Conservation (phyloP, 2,888 invertebrate species). For the Panzeria rudis region DNA sequence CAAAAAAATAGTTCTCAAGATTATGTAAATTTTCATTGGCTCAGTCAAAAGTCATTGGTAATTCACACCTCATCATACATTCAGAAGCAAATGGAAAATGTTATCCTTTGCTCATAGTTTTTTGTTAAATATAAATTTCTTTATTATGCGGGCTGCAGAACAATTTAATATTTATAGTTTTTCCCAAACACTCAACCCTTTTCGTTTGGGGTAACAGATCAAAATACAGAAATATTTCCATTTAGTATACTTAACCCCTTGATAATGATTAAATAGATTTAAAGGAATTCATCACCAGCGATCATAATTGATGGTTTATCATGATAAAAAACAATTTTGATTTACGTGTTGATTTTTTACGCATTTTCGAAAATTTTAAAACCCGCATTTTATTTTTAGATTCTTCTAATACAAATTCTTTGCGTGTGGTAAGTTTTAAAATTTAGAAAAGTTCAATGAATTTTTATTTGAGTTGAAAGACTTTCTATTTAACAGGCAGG, state of each 20-base stretch:
- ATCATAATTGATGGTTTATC: slow-evolving; percentile 62
- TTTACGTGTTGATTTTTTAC: slow-evolving; percentile 68
- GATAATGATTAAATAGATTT: slow-evolving; percentile 32
- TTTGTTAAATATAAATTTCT: slow-evolving; percentile 46
- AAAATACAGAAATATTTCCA: slow-evolving; percentile 52
- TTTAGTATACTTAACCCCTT: slow-evolving; percentile 66
- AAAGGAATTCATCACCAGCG: slow-evolving; percentile 50
- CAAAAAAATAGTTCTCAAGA: slow-evolving; percentile 62
- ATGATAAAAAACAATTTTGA: slow-evolving; percentile 44
- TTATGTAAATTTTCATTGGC: slow-evolving; percentile 61
- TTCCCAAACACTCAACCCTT: slow-evolving; percentile 57
- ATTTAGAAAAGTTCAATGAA: neutral
- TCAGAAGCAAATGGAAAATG: slow-evolving; percentile 40
- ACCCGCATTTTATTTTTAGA: slow-evolving; percentile 38
- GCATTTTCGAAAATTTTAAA: slow-evolving; percentile 15
- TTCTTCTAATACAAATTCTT: neutral
- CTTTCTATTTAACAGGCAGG: slow-evolving; percentile 19
- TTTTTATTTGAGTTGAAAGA: neutral
- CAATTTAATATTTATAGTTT: slow-evolving; percentile 48
- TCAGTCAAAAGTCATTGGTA: slow-evolving; percentile 57
- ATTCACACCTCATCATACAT: slow-evolving; percentile 66
- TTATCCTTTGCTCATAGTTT: slow-evolving; percentile 11
- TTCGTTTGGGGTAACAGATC: slow-evolving; percentile 24
- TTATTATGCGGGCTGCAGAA: slow-evolving; percentile 66
- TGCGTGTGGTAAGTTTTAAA: neutral